phyloP scores from a whole-genome alignment of 2,797 vertebrate genomes.

The Pterois miles region DNA sequence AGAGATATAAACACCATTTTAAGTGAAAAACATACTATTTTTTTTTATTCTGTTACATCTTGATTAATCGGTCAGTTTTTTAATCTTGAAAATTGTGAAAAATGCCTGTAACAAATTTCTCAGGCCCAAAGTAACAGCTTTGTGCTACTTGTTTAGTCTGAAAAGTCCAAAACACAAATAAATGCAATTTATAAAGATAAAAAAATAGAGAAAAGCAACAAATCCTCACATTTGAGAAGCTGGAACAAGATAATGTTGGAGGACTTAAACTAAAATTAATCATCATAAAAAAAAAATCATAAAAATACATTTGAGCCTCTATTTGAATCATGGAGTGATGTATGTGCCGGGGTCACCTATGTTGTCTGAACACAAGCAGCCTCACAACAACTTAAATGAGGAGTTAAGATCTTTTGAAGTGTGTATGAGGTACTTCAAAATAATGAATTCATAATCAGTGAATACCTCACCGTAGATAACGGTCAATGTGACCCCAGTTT shows the following conservation, averaged over 20 bases:
- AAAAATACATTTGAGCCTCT: not conserved
- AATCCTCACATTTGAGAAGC: not conserved
- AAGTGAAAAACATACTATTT: not conserved
- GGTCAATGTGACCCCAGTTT: fast-evolving
- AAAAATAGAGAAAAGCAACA: not conserved
- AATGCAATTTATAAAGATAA: not conserved
- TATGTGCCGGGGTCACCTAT: not conserved
- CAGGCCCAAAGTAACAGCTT: not conserved
- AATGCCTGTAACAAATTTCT: not conserved
- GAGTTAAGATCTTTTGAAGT: too few relatives aligned
- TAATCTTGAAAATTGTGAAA: not conserved
- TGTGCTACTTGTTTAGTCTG: not conserved
- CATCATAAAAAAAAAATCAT: not conserved
- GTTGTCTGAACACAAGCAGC: not conserved
- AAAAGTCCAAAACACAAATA: not conserved
- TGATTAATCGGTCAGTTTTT: not conserved
- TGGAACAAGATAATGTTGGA: not conserved
- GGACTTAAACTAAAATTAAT: not conserved
- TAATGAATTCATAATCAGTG: too few relatives aligned
- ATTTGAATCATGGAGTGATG: not conserved
- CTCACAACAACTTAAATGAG: not conserved
- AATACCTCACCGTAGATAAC: too few relatives aligned
- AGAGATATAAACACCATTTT: not conserved
- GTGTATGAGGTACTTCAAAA: too few relatives aligned
- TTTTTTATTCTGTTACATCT: not conserved